Conservation (phyloP, 2,797 vertebrate species). For the Apogon talboti region DNA sequence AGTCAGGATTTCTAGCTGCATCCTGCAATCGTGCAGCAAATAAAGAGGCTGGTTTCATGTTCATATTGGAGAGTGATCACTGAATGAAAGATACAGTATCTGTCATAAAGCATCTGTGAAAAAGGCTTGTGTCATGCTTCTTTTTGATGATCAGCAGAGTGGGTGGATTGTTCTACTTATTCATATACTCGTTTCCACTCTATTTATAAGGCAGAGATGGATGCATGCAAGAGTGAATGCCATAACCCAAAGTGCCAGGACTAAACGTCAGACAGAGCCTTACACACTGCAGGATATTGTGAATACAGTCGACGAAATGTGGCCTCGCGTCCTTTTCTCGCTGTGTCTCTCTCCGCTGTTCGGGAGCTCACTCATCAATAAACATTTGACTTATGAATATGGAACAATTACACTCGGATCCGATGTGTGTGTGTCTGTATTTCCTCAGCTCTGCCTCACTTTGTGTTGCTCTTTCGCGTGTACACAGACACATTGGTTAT, state of each 20-base stretch:
- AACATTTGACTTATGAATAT: constrained; percentile 35
- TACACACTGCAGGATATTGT: background rate
- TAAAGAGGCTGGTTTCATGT: background rate
- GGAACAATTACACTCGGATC: background rate
- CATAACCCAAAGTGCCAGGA: background rate
- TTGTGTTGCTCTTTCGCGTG: background rate
- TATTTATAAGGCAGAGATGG: constrained; percentile 4
- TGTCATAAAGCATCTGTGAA: background rate
- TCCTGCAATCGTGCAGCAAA: background rate
- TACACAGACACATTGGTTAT: background rate
- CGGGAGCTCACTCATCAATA: constrained; percentile 17
- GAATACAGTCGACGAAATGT: background rate
- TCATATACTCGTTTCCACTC: constrained; percentile 29
- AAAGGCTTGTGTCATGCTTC: constrained; percentile 10
- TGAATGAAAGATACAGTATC: background rate
- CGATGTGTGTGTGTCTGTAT: constrained; percentile 1
- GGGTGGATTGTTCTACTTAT: constrained; percentile 37
- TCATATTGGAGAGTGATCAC: background rate
- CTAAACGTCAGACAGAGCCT: background rate
- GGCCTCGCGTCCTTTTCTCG: background rate
- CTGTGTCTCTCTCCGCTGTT: background rate
- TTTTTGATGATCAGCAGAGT: constrained; percentile 17
- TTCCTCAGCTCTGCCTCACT: background rate
- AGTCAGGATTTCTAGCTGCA: background rate
- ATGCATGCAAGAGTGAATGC: background rate